phyloP scores from a whole-genome alignment of 23 tunicate species.

The Halocynthia roretzi region DNA sequence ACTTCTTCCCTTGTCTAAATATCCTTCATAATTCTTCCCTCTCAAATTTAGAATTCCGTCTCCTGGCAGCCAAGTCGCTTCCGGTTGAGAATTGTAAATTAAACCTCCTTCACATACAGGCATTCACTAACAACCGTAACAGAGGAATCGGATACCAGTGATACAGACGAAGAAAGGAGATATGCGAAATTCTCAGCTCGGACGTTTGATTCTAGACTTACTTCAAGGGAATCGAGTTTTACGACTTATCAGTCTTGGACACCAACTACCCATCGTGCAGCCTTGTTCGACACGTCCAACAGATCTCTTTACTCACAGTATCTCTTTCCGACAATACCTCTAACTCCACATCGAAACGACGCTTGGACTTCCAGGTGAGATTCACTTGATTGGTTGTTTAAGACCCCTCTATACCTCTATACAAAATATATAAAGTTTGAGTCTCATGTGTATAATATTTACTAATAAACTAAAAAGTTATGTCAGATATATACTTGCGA shows the following conservation, averaged over 20 bases:
- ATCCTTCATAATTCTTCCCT: too few relatives aligned
- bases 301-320: neutral
- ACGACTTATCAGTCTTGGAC: constrained; percentile 5
- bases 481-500: too few relatives aligned
- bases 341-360: neutral
- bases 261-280: neutral
- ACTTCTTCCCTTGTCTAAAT: too few relatives aligned
- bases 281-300: too few relatives aligned
- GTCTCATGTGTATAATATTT: too few relatives aligned
- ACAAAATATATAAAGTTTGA: too few relatives aligned
- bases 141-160: constrained; percentile 21
- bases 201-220: constrained; percentile 24
- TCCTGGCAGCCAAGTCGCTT: too few relatives aligned
- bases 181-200: constrained; percentile 21
- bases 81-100: too few relatives aligned
- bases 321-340: neutral
- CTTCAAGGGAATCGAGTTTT: constrained; percentile 25
- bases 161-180: neutral
- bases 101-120: neutral
- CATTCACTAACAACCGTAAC: constrained; percentile 24
- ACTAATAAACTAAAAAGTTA: too few relatives aligned
- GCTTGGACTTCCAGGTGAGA: constrained; percentile 9
- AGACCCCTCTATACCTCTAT: too few relatives aligned
- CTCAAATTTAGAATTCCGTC: too few relatives aligned
- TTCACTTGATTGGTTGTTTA: neutral